Conservation (phyloP, 53 echinoderm and acorn worm genomes). For the Stichopus horrens region DNA sequence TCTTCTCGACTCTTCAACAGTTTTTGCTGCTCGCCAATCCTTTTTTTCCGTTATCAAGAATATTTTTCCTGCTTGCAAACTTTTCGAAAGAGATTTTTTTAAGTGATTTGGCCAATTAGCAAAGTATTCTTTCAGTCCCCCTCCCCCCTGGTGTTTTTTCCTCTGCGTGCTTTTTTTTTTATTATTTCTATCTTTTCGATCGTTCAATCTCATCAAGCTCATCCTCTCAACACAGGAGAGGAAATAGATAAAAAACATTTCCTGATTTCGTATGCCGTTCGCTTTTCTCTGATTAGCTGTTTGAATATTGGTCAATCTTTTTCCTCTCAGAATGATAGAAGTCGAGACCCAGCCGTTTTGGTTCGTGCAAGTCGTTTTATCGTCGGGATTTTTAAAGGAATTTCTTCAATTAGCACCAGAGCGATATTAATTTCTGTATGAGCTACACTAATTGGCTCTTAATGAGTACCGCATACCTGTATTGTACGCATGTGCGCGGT, state of each 20-base stretch:
- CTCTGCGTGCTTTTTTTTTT: too few relatives aligned
- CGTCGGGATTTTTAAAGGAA: constrained; percentile 26
- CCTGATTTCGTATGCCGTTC: not conserved
- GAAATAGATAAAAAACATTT: not conserved
- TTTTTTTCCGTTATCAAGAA: not conserved
- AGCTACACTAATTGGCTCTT: constrained; percentile 38
- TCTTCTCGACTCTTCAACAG: constrained; percentile 41
- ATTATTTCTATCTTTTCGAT: too few relatives aligned
- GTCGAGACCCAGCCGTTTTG: constrained; percentile 43
- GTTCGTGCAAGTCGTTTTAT: not conserved
- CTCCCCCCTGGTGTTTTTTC: too few relatives aligned
- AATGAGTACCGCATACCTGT: constrained; percentile 32
- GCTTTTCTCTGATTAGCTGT: not conserved
- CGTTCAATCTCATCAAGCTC: too few relatives aligned
- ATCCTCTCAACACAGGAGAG: too few relatives aligned
- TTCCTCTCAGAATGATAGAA: constrained; percentile 39
- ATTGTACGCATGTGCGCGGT: constrained; percentile 43
- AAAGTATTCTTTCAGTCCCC: constrained; percentile 4
- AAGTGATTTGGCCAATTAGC: constrained; percentile 24
- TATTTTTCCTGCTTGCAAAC: not conserved
- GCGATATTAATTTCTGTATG: constrained; percentile 40
- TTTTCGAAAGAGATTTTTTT: constrained; percentile 25
- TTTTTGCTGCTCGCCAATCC: constrained; percentile 28
- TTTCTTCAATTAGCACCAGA: constrained; percentile 42
- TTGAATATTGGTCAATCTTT: not conserved